phyloP scores from a whole-genome alignment of 2,888 invertebrate species.

The Tillus elongatus region DNA sequence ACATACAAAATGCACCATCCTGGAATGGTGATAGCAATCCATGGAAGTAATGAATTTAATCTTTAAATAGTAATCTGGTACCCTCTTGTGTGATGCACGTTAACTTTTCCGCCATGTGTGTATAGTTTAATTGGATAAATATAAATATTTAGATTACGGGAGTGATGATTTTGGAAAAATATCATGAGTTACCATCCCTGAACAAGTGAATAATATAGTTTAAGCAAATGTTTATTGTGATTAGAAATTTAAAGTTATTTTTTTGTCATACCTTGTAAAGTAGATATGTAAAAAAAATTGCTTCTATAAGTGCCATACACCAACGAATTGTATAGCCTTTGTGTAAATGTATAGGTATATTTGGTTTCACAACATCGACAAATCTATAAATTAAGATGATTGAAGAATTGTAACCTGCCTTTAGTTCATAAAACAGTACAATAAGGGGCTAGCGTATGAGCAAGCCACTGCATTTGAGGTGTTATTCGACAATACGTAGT shows the following conservation, averaged over 20 bases:
- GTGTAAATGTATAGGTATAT: conserved; percentile 19
- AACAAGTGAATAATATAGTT: conserved; percentile 5
- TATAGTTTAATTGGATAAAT: too few species aligned
- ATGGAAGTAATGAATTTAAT: too few species aligned
- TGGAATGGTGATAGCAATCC: too few species aligned
- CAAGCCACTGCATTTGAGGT: conserved; percentile 36
- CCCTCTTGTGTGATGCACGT: too few species aligned
- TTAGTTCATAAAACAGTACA: conserved; percentile 39
- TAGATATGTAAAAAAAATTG: conserved; percentile 28
- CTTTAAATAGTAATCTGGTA: too few species aligned
- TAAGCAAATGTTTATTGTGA: conserved; percentile 28
- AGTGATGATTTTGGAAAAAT: too few species aligned
- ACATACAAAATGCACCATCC: too few species aligned
- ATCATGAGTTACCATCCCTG: too few species aligned
- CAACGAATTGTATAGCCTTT: conserved; percentile 32
- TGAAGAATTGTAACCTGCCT: conserved; percentile 31
- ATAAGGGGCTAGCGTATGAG: conserved; percentile 28
- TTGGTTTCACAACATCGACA: conserved; percentile 17
- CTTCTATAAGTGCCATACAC: conserved; percentile 33
- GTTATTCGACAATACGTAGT: conserved; percentile 44
- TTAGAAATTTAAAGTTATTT: conserved; percentile 29
- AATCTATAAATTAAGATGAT: conserved; percentile 17
- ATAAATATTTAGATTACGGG: too few species aligned
- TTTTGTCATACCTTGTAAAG: conserved; percentile 30
- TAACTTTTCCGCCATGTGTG: too few species aligned